phyloP scores from a whole-genome alignment of 2,113 vertebrate species.

The Anhinga anhinga region DNA sequence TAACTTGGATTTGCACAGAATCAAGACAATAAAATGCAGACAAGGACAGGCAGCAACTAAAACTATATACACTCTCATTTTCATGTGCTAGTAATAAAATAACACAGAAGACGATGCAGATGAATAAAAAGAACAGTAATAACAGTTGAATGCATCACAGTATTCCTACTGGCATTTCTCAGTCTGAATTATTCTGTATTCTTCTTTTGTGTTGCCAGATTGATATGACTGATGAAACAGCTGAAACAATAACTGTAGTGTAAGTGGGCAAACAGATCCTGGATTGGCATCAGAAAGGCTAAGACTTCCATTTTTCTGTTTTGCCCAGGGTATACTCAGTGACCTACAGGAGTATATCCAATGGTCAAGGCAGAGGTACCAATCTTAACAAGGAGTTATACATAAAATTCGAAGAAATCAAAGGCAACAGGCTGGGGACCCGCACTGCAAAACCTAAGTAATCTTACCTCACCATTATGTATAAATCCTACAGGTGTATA shows the following conservation, averaged over 20 bases:
- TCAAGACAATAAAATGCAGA: neutral
- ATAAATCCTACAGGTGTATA: neutral
- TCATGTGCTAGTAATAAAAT: neutral
- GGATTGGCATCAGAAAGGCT: neutral
- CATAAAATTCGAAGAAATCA: neutral
- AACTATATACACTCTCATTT: neutral
- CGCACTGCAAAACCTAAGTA: neutral
- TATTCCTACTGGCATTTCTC: neutral
- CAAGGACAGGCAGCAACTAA: neutral
- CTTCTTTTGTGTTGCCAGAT: neutral
- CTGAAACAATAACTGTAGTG: neutral
- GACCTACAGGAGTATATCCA: neutral
- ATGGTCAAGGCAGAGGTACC: neutral
- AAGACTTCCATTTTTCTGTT: neutral
- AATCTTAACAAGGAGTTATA: neutral
- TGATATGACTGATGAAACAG: neutral
- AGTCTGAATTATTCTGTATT: neutral
- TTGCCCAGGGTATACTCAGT: neutral
- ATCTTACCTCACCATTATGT: neutral
- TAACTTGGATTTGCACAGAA: neutral
- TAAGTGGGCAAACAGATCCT: neutral
- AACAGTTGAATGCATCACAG: neutral
- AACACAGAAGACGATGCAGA: neutral
- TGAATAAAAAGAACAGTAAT: neutral
- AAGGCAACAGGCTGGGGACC: neutral